phyloP scores from a whole-genome alignment of 2,888 invertebrate genomes.

The Taphrorychus bicolor region DNA sequence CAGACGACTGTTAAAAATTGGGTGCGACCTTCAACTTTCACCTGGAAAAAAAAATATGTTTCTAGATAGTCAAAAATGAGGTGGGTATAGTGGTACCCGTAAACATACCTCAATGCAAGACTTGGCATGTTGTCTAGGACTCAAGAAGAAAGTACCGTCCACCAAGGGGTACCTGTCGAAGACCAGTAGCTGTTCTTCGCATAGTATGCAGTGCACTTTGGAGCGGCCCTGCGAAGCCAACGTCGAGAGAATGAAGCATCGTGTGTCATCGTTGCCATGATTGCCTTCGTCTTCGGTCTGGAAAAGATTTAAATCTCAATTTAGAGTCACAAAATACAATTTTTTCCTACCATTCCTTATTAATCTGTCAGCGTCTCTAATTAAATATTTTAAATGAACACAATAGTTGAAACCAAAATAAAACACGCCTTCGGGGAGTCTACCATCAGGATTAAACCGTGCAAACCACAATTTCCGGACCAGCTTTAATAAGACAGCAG shows the following conservation, averaged over 20 bases:
- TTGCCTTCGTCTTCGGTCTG: slow-evolving; percentile 99
- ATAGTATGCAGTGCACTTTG: slow-evolving; percentile 84
- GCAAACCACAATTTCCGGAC: slow-evolving; percentile 20
- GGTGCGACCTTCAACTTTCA: slow-evolving; percentile 88
- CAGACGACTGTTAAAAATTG: slow-evolving; percentile 94
- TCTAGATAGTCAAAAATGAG: no score
- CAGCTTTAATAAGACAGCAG: slow-evolving; percentile 14
- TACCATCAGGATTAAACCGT: background rate
- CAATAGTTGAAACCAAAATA: no score
- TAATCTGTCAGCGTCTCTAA: no score
- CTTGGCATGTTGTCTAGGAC: slow-evolving; percentile 89
- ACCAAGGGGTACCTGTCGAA: slow-evolving; percentile 97
- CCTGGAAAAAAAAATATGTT: slow-evolving; percentile 68
- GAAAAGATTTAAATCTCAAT: no score
- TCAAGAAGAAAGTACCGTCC: slow-evolving; percentile 97
- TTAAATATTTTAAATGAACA: no score
- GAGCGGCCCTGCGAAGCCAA: slow-evolving; percentile 90
- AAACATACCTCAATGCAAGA: slow-evolving; percentile 87
- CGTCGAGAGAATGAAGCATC: slow-evolving; percentile 94
- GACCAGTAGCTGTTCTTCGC: slow-evolving; percentile 88
- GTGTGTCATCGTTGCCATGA: slow-evolving; percentile 97
- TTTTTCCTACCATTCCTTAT: no score
- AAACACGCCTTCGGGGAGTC: no score
- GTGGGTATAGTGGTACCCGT: background rate
- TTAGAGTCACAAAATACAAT: no score